Evolutionary conservation across 1,140 invertebrate genomes (phyloP).

Genomic region (Nephila pilipes): DNA sequence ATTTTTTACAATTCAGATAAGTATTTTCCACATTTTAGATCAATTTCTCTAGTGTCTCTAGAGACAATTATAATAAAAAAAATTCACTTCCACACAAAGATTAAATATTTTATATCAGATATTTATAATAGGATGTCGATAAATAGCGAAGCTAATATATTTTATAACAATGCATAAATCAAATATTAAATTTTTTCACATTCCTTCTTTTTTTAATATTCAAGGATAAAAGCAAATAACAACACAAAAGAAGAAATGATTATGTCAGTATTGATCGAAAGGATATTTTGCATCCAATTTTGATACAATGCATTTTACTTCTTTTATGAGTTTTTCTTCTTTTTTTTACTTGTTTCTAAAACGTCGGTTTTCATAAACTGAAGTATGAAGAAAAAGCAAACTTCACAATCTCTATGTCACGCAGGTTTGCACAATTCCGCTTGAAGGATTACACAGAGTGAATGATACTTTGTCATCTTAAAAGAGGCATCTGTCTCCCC

Average conservation of each 20-base stretch:
- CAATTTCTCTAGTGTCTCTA: no score
- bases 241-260: background rate
- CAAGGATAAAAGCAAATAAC: background rate
- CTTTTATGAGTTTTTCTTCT: background rate
- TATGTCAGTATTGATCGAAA: background rate
- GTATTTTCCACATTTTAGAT: no score
- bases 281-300: background rate
- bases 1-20: no score
- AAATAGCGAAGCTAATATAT: no score
- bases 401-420: slow-evolving; percentile 3
- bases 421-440: slow-evolving; percentile 29
- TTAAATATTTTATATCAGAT: no score
- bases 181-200: no score
- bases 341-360: background rate
- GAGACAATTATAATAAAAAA: no score
- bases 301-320: background rate
- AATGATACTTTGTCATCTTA: slow-evolving; percentile 19
- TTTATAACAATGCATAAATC: no score
- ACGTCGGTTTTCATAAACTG: background rate
- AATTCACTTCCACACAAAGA: no score
- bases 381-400: background rate
- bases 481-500: background rate
- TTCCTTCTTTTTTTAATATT: background rate
- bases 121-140: no score
- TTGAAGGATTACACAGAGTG: background rate